Conservation (phyloP, 2,888 invertebrate genomes). For the Chaitophorus viminalis region DNA sequence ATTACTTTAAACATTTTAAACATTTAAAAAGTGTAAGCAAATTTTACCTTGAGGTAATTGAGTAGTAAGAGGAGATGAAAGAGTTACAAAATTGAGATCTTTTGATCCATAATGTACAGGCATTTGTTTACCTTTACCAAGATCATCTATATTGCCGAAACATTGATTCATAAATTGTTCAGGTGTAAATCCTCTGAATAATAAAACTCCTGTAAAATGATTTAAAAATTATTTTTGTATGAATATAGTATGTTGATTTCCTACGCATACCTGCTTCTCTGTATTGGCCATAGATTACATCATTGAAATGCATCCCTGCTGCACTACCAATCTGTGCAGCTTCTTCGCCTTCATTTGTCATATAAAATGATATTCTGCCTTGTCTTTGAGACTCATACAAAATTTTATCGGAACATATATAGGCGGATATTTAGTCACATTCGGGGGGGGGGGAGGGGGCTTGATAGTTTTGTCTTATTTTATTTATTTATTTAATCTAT, state of each 20-base stretch:
- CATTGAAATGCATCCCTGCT: constrained; percentile 82
- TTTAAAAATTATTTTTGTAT: constrained; percentile 17
- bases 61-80: constrained; percentile 95
- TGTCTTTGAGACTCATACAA: constrained; percentile 95
- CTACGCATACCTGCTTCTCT: constrained; percentile 81
- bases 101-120: constrained; percentile 96
- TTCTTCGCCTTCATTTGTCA: constrained; percentile 99
- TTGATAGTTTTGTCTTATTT: too few relatives aligned
- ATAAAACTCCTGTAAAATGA: constrained; percentile 76
- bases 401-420: too few relatives aligned
- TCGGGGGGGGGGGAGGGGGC: too few relatives aligned
- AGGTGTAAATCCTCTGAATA: constrained; percentile 89
- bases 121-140: constrained; percentile 94
- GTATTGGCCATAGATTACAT: constrained; percentile 96
- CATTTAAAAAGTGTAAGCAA: neutral
- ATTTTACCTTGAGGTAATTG: constrained; percentile 90
- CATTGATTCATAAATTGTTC: constrained; percentile 94
- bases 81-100: constrained; percentile 87
- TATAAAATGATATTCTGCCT: constrained; percentile 98
- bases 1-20: neutral
- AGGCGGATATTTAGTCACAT: too few relatives aligned
- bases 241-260: neutral
- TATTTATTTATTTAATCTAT: too few relatives aligned
- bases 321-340: constrained; percentile 95
- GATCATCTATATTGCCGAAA: constrained; percentile 89